Evolutionary conservation across 2,797 vertebrate genomes (phyloP), one percentile per base, ranked within the genome.

Genomic region (Coccyzus lansbergi): DNA sequence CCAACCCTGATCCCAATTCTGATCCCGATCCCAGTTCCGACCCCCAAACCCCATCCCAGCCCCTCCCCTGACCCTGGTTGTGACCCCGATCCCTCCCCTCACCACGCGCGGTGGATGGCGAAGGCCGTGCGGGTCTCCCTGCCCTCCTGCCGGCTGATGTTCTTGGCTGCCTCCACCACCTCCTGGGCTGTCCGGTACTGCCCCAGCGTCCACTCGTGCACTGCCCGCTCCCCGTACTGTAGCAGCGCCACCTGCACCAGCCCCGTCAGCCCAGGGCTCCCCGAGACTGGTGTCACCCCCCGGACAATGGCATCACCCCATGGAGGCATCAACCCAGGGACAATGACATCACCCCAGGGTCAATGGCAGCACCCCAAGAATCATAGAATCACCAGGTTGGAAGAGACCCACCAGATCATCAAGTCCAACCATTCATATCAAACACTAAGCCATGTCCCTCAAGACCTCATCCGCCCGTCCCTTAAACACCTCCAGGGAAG

Each of bases 101-200:
- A 99, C 99, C 99, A 99, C 17, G 98, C 99, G 90, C 95, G 97
- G 94, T 96, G 97, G 91, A 99, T 98, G 68, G 99, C 99, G 25
- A 98, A 96, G 4, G 99, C 99, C 0, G 99, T 99, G 87, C 98
- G 98, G 0, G 99, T 99, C 97, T 99, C 99, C 48, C 99, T 97
- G 17, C 99, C 99, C 96, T 99, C 99, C 95, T 98, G 98, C 10
- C 99, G 98, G 65, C 98, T 99, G 98, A 99, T 98, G 97, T 99
- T 99, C 96, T 97, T 98, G 71, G 99, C 99, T 0, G 99, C 99
- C 77, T 98, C 98, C 38, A 99, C 98, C 93, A 99, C 99, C 60
- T 98, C 97, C 91, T 97, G 94, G 33, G 98, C 98, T 4, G 98
- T 98, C 85, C 97, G 98, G 97, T 98, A 99, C 95, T 98, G 98